Percentiles rank a stretch among this genome's conserved stretches.
Conservation (phyloP, 2,797 vertebrate genomes). For the Eleutherodactylus coqui region DNA sequence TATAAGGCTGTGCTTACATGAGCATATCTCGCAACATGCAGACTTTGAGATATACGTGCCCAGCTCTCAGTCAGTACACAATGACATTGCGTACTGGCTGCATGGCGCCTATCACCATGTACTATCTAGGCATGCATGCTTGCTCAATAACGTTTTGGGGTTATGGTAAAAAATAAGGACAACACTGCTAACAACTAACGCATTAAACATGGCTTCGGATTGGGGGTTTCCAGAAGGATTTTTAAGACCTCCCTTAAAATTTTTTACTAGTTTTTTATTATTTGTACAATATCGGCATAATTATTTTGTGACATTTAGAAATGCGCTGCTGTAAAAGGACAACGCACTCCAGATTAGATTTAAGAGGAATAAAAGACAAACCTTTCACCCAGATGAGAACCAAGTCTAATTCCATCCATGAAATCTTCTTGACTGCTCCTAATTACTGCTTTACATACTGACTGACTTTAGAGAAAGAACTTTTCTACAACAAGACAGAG, state of each 20-base stretch:
- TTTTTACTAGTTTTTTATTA: neutral
- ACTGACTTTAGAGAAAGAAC: neutral
- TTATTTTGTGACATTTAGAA: constrained; percentile 50
- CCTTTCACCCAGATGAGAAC: constrained; percentile 1
- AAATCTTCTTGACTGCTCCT: constrained; percentile 5
- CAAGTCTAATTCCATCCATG: constrained; percentile 2
- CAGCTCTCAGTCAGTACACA: too few relatives aligned
- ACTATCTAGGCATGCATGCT: too few relatives aligned
- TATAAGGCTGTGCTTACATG: too few relatives aligned
- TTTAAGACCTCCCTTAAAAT: neutral
- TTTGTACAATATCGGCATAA: constrained; percentile 4
- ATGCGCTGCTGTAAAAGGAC: neutral
- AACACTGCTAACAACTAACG: neutral
- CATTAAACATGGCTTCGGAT: neutral
- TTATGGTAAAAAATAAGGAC: too few relatives aligned
- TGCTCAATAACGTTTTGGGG: too few relatives aligned
- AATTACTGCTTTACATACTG: constrained; percentile 21
- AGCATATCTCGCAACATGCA: too few relatives aligned
- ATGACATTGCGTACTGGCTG: too few relatives aligned
- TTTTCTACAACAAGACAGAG: neutral
- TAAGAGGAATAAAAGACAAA: constrained; percentile 6
- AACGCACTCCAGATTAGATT: constrained; percentile 13
- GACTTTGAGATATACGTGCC: too few relatives aligned
- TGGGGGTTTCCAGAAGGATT: neutral
- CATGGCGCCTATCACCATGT: too few relatives aligned